Conservation (phyloP, 2,888 invertebrate species). For the Ellobium chinense region DNA sequence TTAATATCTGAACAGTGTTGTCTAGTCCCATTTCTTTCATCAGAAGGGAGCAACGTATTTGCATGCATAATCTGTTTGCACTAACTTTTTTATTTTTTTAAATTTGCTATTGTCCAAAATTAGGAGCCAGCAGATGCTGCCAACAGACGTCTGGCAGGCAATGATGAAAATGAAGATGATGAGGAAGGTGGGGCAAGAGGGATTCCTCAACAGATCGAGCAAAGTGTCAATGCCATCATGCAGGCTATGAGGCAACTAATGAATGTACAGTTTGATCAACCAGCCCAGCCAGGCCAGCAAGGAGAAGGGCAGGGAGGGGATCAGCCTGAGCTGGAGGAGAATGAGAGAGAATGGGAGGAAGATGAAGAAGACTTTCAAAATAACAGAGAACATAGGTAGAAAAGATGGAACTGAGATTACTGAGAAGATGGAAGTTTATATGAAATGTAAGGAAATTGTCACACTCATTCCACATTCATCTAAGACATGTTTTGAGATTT, state of each 20-base stretch:
- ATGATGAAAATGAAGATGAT: constrained; percentile 46
- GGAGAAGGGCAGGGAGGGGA: constrained; percentile 41
- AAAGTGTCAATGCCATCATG: constrained; percentile 85
- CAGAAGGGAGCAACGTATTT: no score
- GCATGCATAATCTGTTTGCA: no score
- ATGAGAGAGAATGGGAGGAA: constrained; percentile 40
- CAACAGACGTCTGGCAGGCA: neutral
- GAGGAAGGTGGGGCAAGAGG: constrained; percentile 58
- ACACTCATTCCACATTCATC: no score
- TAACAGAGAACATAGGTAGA: neutral
- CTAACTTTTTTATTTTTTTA: no score
- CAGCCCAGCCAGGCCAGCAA: constrained; percentile 48
- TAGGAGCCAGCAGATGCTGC: constrained; percentile 23
- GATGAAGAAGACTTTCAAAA: constrained; percentile 4
- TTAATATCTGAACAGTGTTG: no score
- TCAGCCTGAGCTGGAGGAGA: neutral
- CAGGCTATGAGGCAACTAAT: constrained; percentile 87
- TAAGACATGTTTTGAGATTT: no score
- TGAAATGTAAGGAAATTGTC: no score
- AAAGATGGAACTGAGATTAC: no score
- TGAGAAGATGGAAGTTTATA: no score
- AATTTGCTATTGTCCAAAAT: neutral
- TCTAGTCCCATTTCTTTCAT: no score
- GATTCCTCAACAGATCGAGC: constrained; percentile 81
- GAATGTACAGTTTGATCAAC: constrained; percentile 81